Percentiles rank a stretch among this genome's conserved stretches.
These are phyloP conservation scores for Cryptoprocta ferox DNA, from an alignment of 2,797 vertebrate species.

Conservation along the genomic window DNA sequence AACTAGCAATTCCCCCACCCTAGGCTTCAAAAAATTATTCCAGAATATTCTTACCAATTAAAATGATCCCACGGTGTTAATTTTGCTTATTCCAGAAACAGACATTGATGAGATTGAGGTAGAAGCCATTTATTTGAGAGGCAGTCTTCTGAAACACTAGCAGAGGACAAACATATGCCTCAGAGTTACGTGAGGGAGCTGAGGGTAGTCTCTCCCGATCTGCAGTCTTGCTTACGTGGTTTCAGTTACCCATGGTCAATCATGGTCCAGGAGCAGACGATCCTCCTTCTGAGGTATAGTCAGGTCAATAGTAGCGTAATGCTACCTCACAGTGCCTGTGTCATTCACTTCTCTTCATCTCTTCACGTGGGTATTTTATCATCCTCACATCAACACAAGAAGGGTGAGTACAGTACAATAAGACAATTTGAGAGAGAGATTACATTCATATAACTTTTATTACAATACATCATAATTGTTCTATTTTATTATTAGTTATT, in stretches of 20 bases:
- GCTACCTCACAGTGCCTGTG: background rate
- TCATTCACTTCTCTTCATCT: background rate
- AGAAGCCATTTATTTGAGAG: background rate
- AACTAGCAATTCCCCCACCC: background rate
- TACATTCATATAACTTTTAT: background rate
- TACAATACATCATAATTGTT: background rate
- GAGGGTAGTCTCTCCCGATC: background rate
- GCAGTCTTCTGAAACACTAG: background rate
- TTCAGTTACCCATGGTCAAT: background rate
- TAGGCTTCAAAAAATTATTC: background rate
- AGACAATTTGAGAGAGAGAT: background rate
- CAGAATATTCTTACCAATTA: background rate
- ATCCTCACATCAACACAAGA: background rate
- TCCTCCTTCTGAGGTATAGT: background rate
- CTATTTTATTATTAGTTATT: background rate
- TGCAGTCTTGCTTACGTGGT: background rate
- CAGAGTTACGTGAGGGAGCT: background rate
- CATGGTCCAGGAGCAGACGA: background rate
- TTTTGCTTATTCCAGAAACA: constrained; percentile 8
- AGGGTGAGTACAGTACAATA: background rate
- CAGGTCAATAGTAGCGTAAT: background rate
- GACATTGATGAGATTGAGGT: background rate
- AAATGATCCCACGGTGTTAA: background rate
- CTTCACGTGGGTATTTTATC: background rate
- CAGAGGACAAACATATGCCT: background rate